phyloP scores from a whole-genome alignment of 2,113 vertebrate species.

The Rallus limicola region DNA sequence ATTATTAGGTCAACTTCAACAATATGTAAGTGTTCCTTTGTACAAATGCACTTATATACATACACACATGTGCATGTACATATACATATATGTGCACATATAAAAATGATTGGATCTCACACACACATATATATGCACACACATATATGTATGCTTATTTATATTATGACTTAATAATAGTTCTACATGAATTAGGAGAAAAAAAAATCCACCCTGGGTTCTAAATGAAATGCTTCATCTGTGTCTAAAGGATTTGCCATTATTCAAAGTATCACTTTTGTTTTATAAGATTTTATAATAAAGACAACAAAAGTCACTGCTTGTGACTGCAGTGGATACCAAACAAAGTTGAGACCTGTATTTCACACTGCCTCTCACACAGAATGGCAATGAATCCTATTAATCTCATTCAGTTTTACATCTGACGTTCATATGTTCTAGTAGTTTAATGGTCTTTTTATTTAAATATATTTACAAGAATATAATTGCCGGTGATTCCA shows the following conservation, averaged over 20 bases:
- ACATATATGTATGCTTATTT: no score
- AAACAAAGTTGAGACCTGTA: not conserved
- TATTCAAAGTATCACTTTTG: not conserved
- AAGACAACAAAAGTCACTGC: not conserved
- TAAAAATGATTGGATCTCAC: not conserved
- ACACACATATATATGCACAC: not conserved
- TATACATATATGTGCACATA: not conserved
- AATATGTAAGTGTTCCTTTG: not conserved
- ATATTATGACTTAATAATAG: not conserved
- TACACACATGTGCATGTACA: not conserved
- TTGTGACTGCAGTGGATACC: not conserved
- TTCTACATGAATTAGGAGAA: not conserved
- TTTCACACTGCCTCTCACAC: not conserved
- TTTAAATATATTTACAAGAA: not conserved
- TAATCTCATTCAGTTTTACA: not conserved
- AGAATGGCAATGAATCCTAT: not conserved
- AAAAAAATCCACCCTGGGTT: not conserved
- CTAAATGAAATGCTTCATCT: not conserved
- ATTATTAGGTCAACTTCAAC: not conserved
- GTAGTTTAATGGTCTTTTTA: not conserved
- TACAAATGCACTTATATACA: not conserved
- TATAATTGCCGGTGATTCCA: not conserved
- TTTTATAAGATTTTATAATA: not conserved
- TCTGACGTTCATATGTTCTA: not conserved
- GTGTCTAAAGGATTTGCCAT: not conserved